phyloP scores from a whole-genome alignment of 2,113 vertebrate genomes.

The Sitta europaea region DNA sequence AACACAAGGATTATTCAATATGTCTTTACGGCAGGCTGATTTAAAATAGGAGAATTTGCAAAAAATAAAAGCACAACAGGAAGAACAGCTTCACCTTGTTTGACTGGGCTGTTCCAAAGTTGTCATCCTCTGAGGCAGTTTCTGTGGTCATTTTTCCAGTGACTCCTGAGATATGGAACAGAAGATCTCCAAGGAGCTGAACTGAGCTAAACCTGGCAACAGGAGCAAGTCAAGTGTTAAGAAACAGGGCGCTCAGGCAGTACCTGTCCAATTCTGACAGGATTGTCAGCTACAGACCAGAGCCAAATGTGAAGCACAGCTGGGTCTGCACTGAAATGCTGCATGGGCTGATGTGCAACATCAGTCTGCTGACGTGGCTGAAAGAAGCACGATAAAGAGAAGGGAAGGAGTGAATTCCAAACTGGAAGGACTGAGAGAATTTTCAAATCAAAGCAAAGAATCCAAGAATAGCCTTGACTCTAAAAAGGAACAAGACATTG shows the following conservation, averaged over 20 bases:
- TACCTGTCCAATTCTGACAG: background rate
- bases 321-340: background rate
- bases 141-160: conserved; percentile 99
- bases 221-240: background rate
- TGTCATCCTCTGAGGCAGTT: conserved; percentile 96
- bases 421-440: background rate
- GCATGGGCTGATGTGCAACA: background rate
- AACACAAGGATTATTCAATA: background rate
- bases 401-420: background rate
- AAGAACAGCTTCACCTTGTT: conserved; percentile 81
- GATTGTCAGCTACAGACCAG: accelerated
- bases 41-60: background rate
- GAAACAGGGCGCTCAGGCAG: background rate
- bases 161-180: conserved; percentile 98
- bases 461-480: background rate
- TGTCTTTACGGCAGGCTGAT: background rate
- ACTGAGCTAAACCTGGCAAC: conserved; percentile 92
- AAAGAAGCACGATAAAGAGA: background rate
- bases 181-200: conserved; percentile 94
- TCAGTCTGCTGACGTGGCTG: background rate
- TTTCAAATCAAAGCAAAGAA: background rate
- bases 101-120: conserved; percentile 95
- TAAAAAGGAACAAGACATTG: background rate
- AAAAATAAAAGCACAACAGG: background rate
- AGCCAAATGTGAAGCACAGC: background rate